phyloP scores from a whole-genome alignment of 2,888 invertebrate species.

The Yponomeuta sedellus region DNA sequence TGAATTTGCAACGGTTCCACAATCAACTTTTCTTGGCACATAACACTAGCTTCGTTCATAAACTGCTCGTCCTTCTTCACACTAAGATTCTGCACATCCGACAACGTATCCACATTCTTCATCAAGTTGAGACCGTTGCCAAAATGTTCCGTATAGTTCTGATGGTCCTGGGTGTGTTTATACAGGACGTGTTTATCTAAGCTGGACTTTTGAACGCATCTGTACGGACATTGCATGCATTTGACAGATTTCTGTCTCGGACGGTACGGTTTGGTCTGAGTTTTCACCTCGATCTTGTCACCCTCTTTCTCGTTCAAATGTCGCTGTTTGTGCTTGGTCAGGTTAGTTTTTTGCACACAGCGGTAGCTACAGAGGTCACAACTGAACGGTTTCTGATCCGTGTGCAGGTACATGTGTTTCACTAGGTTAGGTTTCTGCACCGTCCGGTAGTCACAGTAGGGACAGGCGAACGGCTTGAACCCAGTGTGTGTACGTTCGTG shows the following conservation, averaged over 20 bases:
- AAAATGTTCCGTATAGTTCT: slow-evolving; percentile 21
- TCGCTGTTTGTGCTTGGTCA: slow-evolving; percentile 67
- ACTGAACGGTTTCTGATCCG: slow-evolving; percentile 68
- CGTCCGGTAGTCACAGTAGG: slow-evolving; percentile 66
- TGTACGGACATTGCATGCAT: slow-evolving; percentile 57
- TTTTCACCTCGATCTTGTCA: slow-evolving; percentile 46
- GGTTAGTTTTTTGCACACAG: slow-evolving; percentile 69
- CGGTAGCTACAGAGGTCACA: slow-evolving; percentile 67
- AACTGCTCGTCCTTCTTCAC: slow-evolving; percentile 38
- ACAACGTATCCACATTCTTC: slow-evolving; percentile 25
- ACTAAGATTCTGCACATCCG: slow-evolving; percentile 48
- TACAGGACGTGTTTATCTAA: slow-evolving; percentile 66
- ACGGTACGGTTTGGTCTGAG: slow-evolving; percentile 53
- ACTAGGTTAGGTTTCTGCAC: slow-evolving; percentile 72
- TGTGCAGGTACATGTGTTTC: slow-evolving; percentile 71
- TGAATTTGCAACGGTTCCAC: slow-evolving; percentile 27
- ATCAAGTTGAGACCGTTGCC: slow-evolving; percentile 27
- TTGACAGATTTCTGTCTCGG: slow-evolving; percentile 64
- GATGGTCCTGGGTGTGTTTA: slow-evolving; percentile 43
- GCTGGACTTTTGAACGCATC: slow-evolving; percentile 65
- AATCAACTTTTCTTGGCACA: slow-evolving; percentile 9
- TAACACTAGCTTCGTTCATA: not conserved
- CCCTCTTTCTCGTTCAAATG: slow-evolving; percentile 60
- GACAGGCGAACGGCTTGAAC: slow-evolving; percentile 68
- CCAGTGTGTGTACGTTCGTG: slow-evolving; percentile 72